A percentile compares a stretch with the other conserved stretches of the same genome.
Conservation (phyloP, 37 sponge, comb jelly and placozoan species). For the Petrosia ficiformis region DNA sequence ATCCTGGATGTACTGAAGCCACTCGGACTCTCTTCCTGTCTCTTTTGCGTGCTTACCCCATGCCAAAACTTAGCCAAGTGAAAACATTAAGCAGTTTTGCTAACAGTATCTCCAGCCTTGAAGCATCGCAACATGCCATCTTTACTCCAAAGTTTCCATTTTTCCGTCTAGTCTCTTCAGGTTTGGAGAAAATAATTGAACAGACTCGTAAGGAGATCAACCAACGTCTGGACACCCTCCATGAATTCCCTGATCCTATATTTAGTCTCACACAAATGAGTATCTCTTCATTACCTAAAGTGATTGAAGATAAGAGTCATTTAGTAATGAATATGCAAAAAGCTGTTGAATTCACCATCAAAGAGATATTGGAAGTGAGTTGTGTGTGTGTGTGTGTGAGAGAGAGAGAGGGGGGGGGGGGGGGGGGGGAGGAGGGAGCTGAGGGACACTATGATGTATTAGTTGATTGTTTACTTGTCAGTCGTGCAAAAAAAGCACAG, state of each 20-base stretch:
- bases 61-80: conserved; percentile 61
- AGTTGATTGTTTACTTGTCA: too few relatives aligned
- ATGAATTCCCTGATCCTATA: not conserved
- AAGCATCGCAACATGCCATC: not conserved
- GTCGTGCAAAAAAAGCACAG: too few relatives aligned
- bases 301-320: conserved; percentile 19
- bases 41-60: conserved; percentile 33
- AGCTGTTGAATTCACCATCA: not conserved
- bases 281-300: conserved; percentile 4
- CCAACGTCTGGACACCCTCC: conserved; percentile 28
- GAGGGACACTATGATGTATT: too few relatives aligned
- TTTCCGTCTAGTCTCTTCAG: conserved; percentile 32
- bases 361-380: not conserved
- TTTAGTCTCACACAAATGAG: not conserved
- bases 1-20: conserved; percentile 8
- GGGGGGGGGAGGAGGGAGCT: too few relatives aligned
- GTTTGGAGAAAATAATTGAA: conserved; percentile 55
- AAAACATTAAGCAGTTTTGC: conserved; percentile 45
- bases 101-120: not conserved
- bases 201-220: conserved; percentile 48
- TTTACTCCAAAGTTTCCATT: conserved; percentile 69
- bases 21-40: conserved; percentile 50
- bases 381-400: not conserved
- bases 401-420: too few relatives aligned
- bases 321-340: not conserved